phyloP scores from a whole-genome alignment of 2,888 invertebrate genomes.

The Hedychridium roseum region DNA sequence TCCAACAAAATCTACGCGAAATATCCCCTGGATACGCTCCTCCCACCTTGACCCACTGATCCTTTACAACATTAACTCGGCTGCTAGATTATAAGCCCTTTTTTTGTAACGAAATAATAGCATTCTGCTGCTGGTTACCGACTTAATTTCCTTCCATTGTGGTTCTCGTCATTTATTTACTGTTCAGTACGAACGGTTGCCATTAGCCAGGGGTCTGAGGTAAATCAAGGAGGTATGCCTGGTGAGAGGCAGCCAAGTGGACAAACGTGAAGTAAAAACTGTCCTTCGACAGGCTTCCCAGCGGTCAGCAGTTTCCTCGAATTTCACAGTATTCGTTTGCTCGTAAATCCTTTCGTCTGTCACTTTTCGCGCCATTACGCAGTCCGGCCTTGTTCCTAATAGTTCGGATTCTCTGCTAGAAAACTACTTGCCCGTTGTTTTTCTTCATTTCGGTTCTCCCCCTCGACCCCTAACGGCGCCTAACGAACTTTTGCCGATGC shows the following conservation, averaged over 20 bases:
- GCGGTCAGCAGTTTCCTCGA: neutral
- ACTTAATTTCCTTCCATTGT: constrained; percentile 7
- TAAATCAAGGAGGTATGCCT: neutral
- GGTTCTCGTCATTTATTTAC: neutral
- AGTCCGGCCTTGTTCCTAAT: constrained; percentile 17
- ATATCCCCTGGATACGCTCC: constrained; percentile 68
- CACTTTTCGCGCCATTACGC: neutral
- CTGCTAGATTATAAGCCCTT: no score
- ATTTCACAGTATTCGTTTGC: neutral
- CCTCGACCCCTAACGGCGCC: no score
- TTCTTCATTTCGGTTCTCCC: no score
- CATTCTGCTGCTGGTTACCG: no score
- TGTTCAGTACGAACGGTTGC: no score
- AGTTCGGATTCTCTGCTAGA: constrained; percentile 15
- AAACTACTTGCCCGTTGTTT: no score
- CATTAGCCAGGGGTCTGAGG: neutral
- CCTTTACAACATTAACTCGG: no score
- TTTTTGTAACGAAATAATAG: no score
- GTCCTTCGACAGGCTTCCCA: no score
- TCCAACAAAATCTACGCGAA: constrained; percentile 70
- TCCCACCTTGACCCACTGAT: constrained; percentile 4
- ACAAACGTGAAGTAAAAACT: no score
- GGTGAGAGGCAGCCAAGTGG: neutral
- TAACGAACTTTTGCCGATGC: no score
- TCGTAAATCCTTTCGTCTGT: constrained; percentile 2